These are phyloP conservation scores for Andrena flavipes DNA, from an alignment of 2,888 invertebrate genomes.

Conservation along the genomic window DNA sequence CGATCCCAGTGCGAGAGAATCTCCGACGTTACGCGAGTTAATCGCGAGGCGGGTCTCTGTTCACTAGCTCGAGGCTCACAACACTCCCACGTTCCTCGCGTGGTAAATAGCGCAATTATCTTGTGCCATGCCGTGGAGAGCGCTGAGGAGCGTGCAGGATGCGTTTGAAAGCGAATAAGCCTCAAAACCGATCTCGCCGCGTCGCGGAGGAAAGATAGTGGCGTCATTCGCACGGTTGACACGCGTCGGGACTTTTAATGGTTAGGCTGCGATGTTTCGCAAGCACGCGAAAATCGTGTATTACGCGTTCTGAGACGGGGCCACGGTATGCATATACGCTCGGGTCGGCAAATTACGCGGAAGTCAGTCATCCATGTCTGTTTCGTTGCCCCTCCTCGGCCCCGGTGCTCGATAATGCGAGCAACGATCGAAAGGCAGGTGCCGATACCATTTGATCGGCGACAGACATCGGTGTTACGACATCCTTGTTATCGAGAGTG, in stretches of 20 bases:
- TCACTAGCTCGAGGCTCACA: slow-evolving; percentile 17
- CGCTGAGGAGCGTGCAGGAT: slow-evolving; percentile 1
- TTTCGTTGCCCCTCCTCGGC: not conserved
- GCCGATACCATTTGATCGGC: not conserved
- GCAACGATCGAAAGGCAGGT: not conserved
- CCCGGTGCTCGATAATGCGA: not conserved
- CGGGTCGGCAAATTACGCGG: not conserved
- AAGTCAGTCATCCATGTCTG: not conserved
- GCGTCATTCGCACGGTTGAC: not conserved
- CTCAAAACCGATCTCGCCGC: slow-evolving; percentile 3
- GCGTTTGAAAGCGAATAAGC: not conserved
- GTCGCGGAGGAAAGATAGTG: not conserved
- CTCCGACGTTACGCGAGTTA: not conserved
- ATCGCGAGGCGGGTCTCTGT: not conserved
- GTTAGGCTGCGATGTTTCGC: not conserved
- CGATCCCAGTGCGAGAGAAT: not conserved
- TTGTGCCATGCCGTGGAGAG: slow-evolving; percentile 31
- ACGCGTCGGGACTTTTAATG: not conserved
- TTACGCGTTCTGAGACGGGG: not conserved
- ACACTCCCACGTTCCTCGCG: slow-evolving; percentile 48
- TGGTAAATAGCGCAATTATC: slow-evolving; percentile 53
- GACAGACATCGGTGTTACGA: slow-evolving; percentile 21
- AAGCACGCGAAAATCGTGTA: not conserved
- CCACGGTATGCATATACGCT: not conserved
- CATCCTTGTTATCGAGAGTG: slow-evolving; percentile 29